phyloP scores from a whole-genome alignment of 2,888 invertebrate genomes.

The Lithophane socia region DNA sequence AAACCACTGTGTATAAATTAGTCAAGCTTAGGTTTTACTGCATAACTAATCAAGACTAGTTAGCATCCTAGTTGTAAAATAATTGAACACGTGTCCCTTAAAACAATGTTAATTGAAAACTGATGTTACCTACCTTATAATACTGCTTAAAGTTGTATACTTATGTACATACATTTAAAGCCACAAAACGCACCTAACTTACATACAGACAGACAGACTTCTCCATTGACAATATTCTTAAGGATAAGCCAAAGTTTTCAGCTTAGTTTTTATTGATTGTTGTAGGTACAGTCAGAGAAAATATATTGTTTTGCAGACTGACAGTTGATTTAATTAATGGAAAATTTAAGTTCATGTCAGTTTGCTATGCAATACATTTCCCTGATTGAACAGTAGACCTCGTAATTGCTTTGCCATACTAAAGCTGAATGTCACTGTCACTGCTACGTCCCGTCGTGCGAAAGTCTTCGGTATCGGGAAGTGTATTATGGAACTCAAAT shows the following conservation, averaged over 20 bases:
- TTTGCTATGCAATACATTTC: not conserved
- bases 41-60: constrained; percentile 26
- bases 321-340: not conserved
- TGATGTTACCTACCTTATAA: not conserved
- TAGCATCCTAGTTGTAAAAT: constrained; percentile 16
- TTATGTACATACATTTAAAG: not conserved
- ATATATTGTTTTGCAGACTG: no score
- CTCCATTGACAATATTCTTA: not conserved
- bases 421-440: not conserved
- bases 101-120: not conserved
- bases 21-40: constrained; percentile 20
- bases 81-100: constrained; percentile 10
- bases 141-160: not conserved
- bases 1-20: constrained; percentile 19
- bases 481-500: no score
- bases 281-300: no score
- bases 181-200: not conserved
- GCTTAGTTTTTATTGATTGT: not conserved
- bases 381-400: no score
- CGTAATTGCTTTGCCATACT: no score
- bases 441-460: not conserved
- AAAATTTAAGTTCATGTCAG: not conserved
- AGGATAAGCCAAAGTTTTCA: not conserved
- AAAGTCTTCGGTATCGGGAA: no score
- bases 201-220: not conserved